A percentile compares a stretch with the other conserved stretches of the same genome.
phyloP scores from a whole-genome alignment of 2,888 invertebrate genomes.

The Zaprionus obscuricornis region DNA sequence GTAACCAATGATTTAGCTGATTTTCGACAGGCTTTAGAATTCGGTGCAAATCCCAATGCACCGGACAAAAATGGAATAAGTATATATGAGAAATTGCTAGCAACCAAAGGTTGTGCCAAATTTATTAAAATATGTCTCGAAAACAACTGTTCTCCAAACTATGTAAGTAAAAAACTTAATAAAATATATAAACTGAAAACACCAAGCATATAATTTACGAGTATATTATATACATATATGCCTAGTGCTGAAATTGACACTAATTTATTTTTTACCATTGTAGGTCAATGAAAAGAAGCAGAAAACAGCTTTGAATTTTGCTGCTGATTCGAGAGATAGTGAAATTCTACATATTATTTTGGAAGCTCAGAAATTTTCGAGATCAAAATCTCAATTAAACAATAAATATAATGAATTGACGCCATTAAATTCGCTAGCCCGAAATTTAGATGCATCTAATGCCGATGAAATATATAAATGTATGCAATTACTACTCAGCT shows the following conservation, averaged over 20 bases:
- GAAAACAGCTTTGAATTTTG: conserved; percentile 75
- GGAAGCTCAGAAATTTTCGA: conserved; percentile 32
- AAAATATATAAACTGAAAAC: neutral
- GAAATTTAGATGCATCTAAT: conserved; percentile 67
- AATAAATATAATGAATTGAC: conserved; percentile 73
- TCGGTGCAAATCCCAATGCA: neutral
- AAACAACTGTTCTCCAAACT: conserved; percentile 6
- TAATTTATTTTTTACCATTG: too few species aligned
- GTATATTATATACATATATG: too few species aligned
- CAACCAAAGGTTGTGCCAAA: conserved; percentile 1
- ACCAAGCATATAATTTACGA: too few species aligned
- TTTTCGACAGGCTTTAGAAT: neutral
- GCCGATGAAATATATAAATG: conserved; percentile 60
- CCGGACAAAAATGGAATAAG: neutral
- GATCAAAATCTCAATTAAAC: too few species aligned
- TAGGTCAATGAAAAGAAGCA: neutral
- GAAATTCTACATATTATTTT: conserved; percentile 64
- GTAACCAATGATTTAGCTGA: neutral
- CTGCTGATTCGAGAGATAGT: conserved; percentile 77
- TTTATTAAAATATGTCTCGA: conserved; percentile 19
- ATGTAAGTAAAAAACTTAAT: conserved; percentile 15
- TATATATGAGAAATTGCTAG: conserved; percentile 25
- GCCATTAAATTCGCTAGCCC: conserved; percentile 77
- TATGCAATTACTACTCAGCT: conserved; percentile 65
- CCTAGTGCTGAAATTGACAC: too few species aligned